Conservation (phyloP, 2,797 vertebrate species). For the Glossophaga mutica region DNA sequence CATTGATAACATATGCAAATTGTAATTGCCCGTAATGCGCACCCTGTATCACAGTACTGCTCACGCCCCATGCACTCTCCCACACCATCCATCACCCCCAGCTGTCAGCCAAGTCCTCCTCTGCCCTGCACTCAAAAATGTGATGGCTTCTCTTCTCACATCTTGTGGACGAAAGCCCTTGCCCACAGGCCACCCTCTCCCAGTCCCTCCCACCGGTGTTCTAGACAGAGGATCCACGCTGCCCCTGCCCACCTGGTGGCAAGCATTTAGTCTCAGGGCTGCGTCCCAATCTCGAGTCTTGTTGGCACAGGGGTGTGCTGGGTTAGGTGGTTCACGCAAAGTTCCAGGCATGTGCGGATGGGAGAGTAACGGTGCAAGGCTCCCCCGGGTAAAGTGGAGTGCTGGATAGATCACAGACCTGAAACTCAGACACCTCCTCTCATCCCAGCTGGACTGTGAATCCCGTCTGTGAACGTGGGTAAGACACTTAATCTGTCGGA, state of each 20-base stretch:
- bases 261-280: neutral
- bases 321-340: neutral
- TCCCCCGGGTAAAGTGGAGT: neutral
- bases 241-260: neutral
- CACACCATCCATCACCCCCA: slow-evolving; percentile 72
- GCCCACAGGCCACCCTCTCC: neutral
- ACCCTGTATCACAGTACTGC: slow-evolving; percentile 75
- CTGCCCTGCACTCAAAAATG: neutral
- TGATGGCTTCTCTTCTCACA: neutral
- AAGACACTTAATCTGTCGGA: neutral
- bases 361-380: neutral
- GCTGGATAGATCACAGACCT: neutral
- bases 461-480: rapidly evolving
- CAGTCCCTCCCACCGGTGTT: rapidly evolving
- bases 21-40: slow-evolving; percentile 80
- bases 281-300: neutral
- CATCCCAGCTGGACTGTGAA: neutral
- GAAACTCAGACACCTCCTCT: neutral
- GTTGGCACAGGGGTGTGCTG: neutral
- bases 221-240: neutral
- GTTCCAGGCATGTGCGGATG: neutral
- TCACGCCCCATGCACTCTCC: slow-evolving; percentile 56
- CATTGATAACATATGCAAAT: slow-evolving; percentile 81
- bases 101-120: slow-evolving; percentile 64
- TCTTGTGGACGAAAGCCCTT: neutral